Evolutionary conservation across 2,113 vertebrate species (phyloP).

Genomic region (Motacilla alba): DNA sequence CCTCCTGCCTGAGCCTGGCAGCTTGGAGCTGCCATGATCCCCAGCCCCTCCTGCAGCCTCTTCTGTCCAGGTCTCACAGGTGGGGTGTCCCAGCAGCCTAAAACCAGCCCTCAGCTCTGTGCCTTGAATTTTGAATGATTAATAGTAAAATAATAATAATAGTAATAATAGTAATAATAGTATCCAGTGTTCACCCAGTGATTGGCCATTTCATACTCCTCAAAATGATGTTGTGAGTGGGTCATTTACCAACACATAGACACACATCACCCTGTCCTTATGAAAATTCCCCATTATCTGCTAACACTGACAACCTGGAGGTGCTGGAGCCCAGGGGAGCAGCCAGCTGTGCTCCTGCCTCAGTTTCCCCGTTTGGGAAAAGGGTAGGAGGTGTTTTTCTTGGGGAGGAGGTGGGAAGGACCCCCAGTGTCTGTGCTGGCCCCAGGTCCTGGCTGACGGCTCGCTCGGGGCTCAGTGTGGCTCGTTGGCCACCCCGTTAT

Average conservation of each 20-base stretch:
- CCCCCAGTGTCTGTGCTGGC: rapidly evolving
- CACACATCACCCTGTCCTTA: rapidly evolving
- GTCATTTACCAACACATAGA: background rate
- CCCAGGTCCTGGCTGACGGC: background rate
- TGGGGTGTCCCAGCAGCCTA: background rate
- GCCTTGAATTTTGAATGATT: background rate
- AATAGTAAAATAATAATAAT: background rate
- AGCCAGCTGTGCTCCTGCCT: background rate
- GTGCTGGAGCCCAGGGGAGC: background rate
- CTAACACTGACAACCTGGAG: rapidly evolving
- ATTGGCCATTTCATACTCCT: background rate
- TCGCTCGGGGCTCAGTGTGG: background rate
- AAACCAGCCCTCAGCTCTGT: background rate
- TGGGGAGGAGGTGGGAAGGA: background rate
- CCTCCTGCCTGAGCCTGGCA: background rate
- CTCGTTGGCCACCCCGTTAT: slow-evolving; percentile 54
- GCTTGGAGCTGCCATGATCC: background rate
- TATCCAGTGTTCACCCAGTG: background rate
- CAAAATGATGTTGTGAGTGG: background rate
- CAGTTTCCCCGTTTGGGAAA: background rate
- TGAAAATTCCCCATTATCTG: rapidly evolving
- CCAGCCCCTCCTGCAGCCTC: background rate
- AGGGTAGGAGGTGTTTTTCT: background rate
- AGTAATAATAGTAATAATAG: rapidly evolving
- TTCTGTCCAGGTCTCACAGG: too few species aligned